Conservation (phyloP, 2,113 vertebrate species). For the Damaliscus lunatus region DNA sequence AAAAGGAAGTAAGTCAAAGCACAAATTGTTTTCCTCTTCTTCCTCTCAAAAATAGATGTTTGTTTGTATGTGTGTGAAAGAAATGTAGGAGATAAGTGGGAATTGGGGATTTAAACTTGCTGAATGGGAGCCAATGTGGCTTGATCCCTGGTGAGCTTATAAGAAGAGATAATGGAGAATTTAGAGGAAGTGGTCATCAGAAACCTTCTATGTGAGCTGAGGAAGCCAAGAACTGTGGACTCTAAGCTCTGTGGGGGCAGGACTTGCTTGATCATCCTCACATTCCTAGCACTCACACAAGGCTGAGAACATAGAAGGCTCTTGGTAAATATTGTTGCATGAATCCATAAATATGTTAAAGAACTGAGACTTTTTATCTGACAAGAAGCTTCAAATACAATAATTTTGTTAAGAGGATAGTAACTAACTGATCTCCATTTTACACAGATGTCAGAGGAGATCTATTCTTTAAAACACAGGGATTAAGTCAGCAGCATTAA, state of each 20-base stretch:
- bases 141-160: background rate
- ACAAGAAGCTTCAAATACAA: background rate
- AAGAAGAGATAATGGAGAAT: background rate
- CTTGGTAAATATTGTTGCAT: background rate
- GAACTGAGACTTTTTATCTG: background rate
- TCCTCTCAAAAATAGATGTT: background rate
- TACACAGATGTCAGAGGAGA: background rate
- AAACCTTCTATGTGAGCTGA: background rate
- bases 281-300: background rate
- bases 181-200: too few species aligned
- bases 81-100: background rate
- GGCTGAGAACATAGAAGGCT: background rate
- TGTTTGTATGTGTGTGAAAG: background rate
- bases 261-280: too few species aligned
- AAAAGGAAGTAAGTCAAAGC: constrained; percentile 85
- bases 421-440: background rate
- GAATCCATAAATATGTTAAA: background rate
- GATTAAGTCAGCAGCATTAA: background rate
- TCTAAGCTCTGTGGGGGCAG: background rate
- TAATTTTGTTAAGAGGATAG: background rate
- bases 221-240: background rate
- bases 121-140: background rate
- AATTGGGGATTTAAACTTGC: background rate
- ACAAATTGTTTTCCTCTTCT: background rate
- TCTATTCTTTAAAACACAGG: background rate